Evolutionary conservation across 2,888 invertebrate species (phyloP).

Genomic region (Antheraea yamamai): DNA sequence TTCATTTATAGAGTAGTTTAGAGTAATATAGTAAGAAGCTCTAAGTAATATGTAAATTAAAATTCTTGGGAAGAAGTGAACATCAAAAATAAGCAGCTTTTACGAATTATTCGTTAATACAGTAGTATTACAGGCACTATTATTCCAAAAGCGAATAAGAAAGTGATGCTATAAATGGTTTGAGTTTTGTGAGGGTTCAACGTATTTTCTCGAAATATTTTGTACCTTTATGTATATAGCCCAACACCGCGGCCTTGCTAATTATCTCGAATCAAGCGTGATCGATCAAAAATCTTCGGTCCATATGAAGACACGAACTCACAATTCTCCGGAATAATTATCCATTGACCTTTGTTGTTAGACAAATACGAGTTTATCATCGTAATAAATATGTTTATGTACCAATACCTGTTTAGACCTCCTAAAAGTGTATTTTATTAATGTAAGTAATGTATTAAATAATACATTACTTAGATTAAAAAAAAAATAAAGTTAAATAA

Average conservation of each 20-base stretch:
- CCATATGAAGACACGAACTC: too few species aligned
- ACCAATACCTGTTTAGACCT: too few species aligned
- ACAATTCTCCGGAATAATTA: too few species aligned
- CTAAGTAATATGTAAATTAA: neutral
- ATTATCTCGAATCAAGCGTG: neutral
- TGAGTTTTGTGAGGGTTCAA: neutral
- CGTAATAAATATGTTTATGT: too few species aligned
- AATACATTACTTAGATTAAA: too few species aligned
- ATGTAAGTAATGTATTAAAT: too few species aligned
- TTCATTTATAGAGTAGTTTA: slow-evolving; percentile 13
- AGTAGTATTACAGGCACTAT: neutral
- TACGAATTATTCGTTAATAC: neutral
- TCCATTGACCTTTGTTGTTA: too few species aligned
- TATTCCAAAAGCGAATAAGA: neutral
- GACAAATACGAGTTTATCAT: too few species aligned
- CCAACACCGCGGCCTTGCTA: neutral
- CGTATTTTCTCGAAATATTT: neutral
- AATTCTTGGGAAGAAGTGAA: neutral
- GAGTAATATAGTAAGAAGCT: neutral
- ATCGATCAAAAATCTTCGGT: too few species aligned
- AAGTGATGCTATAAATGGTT: neutral
- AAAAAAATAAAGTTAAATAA: too few species aligned
- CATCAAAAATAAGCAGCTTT: neutral
- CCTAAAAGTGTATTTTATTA: too few species aligned
- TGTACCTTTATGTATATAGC: neutral